phyloP scores from a whole-genome alignment of 2,888 invertebrate species.

The Operophtera brumata region DNA sequence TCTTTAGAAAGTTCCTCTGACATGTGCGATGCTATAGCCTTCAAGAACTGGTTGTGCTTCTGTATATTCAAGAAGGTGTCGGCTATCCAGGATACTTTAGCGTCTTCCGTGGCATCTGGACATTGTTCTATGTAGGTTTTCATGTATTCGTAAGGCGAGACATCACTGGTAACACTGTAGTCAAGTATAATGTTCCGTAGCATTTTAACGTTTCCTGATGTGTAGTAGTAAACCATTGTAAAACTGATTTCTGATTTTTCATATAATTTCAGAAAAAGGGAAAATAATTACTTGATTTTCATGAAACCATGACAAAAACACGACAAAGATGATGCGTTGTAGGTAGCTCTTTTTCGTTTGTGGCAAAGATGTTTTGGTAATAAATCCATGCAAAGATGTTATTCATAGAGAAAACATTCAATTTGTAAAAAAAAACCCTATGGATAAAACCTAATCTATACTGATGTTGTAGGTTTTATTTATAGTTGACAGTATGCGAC shows the following conservation, averaged over 20 bases:
- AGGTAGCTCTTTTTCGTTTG: no score
- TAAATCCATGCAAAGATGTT: no score
- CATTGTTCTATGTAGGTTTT: constrained; percentile 62
- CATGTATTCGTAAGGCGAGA: constrained; percentile 67
- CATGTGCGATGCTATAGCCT: constrained; percentile 48
- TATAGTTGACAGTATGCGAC: no score
- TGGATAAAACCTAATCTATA: no score
- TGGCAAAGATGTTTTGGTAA: no score
- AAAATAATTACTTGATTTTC: no score
- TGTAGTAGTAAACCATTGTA: constrained; percentile 70
- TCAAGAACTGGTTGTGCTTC: constrained; percentile 58
- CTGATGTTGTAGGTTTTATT: no score
- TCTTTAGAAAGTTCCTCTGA: constrained; percentile 55
- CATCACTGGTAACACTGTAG: constrained; percentile 48
- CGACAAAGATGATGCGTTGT: constrained; percentile 49
- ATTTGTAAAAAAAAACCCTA: no score
- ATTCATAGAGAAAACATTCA: no score
- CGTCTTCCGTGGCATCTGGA: constrained; percentile 55
- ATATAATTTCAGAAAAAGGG: constrained; percentile 42
- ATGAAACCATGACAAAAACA: no score
- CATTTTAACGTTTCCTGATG: constrained; percentile 66
- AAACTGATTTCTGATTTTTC: constrained; percentile 32
- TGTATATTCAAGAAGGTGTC: constrained; percentile 64
- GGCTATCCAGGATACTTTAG: constrained; percentile 65
- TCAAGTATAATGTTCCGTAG: constrained; percentile 60